These are phyloP conservation scores for Mercenaria mercenaria DNA, from an alignment of 1,140 invertebrate genomes.

Conservation along the genomic window DNA sequence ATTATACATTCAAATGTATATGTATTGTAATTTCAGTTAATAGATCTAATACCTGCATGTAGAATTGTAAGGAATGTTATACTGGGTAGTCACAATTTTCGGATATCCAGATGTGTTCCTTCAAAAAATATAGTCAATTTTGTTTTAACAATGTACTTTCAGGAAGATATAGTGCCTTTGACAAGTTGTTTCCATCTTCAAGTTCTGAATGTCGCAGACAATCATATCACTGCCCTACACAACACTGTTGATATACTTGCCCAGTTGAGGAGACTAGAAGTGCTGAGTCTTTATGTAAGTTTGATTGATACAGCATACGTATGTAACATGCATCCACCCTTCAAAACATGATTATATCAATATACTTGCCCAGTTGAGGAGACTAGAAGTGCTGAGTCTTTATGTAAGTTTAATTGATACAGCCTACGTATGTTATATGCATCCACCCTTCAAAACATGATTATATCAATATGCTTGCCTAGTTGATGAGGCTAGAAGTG, in stretches of 20 bases:
- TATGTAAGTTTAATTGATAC: background rate
- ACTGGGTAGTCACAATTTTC: too few species aligned
- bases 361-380: slow-evolving; percentile 72
- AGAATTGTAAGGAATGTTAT: too few species aligned
- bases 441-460: slow-evolving; percentile 71
- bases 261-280: slow-evolving; percentile 70
- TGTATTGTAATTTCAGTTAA: too few species aligned
- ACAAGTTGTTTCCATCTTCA: slow-evolving; percentile 78
- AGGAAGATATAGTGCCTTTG: slow-evolving; percentile 79
- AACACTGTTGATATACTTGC: slow-evolving; percentile 75
- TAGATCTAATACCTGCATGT: too few species aligned
- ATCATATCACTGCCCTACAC: slow-evolving; percentile 76
- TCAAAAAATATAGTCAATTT: too few species aligned
- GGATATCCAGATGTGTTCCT: too few species aligned
- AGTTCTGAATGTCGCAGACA: slow-evolving; percentile 78
- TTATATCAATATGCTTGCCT: slow-evolving; percentile 73
- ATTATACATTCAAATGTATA: too few species aligned
- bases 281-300: background rate
- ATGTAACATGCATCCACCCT: slow-evolving; percentile 22
- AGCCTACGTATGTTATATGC: too few species aligned
- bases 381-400: slow-evolving; percentile 52
- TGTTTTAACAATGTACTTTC: too few species aligned
- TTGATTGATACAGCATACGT: too few species aligned
- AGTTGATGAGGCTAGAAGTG: slow-evolving; percentile 69
- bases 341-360: slow-evolving; percentile 75